These are phyloP conservation scores for Drosophila basisetae DNA, from an alignment of 2,888 invertebrate genomes.

Conservation along the genomic window DNA sequence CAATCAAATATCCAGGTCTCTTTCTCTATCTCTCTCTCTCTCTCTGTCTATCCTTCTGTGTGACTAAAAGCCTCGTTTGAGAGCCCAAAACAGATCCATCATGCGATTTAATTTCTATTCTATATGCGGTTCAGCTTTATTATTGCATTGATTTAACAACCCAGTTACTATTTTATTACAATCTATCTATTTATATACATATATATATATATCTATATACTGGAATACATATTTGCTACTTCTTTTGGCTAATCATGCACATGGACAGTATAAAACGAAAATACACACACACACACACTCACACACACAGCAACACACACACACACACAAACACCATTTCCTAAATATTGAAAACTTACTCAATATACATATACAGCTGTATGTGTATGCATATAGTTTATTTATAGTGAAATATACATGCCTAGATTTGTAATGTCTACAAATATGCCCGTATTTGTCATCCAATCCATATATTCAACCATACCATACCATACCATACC, in stretches of 20 bases:
- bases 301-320: background rate
- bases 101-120: conserved; percentile 85
- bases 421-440: conserved; percentile 15
- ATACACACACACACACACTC: background rate
- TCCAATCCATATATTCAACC: background rate
- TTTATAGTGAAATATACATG: conserved; percentile 25
- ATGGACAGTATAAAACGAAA: conserved; percentile 19
- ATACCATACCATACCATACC: background rate
- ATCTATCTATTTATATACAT: conserved; percentile 53
- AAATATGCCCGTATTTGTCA: conserved; percentile 7
- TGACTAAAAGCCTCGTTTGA: conserved; percentile 50
- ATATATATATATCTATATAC: conserved; percentile 36
- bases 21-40: background rate
- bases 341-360: conserved; percentile 2
- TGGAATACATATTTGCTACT: conserved; percentile 53
- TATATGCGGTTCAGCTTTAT: conserved; percentile 86
- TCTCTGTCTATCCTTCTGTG: conserved; percentile 52
- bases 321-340: background rate
- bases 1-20: conserved; percentile 38
- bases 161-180: conserved; percentile 73
- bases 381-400: conserved; percentile 11
- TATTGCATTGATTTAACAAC: conserved; percentile 79
- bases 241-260: conserved; percentile 55
- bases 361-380: conserved; percentile 10
- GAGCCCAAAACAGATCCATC: conserved; percentile 69